Percentiles rank a stretch among this genome's conserved stretches.
Evolutionary conservation across 2,113 vertebrate genomes (phyloP).

Genomic region (Eurystomus gularis): DNA sequence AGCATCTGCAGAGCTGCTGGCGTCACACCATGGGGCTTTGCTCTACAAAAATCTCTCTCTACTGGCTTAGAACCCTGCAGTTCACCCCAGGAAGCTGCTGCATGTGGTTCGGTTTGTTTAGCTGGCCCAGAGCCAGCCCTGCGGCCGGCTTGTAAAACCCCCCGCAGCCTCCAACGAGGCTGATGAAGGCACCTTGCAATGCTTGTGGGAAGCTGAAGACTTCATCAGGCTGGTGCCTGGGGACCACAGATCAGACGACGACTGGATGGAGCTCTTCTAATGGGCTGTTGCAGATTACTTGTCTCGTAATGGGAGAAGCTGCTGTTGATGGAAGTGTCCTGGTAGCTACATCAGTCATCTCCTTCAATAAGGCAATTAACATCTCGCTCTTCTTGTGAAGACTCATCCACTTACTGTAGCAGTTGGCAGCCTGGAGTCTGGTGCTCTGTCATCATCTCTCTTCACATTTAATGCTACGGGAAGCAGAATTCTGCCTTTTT

Average conservation of each 20-base stretch:
- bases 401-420: neutral
- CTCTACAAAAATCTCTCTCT: neutral
- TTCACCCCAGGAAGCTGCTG: neutral
- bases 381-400: neutral
- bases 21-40: neutral
- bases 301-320: neutral
- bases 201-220: neutral
- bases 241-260: neutral
- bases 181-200: neutral
- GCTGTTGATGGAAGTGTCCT: neutral
- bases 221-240: neutral
- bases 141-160: neutral
- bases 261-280: neutral
- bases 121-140: neutral
- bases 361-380: neutral
- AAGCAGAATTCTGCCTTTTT: neutral
- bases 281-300: neutral
- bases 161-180: neutral
- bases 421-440: neutral
- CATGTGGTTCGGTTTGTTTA: fast-evolving
- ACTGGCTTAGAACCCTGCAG: neutral
- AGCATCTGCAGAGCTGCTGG: neutral
- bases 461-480: neutral
- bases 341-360: neutral
- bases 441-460: constrained; percentile 13